These are phyloP conservation scores for Eupristina koningsbergeri DNA, from an alignment of 1,140 invertebrate species.

Conservation along the genomic window DNA sequence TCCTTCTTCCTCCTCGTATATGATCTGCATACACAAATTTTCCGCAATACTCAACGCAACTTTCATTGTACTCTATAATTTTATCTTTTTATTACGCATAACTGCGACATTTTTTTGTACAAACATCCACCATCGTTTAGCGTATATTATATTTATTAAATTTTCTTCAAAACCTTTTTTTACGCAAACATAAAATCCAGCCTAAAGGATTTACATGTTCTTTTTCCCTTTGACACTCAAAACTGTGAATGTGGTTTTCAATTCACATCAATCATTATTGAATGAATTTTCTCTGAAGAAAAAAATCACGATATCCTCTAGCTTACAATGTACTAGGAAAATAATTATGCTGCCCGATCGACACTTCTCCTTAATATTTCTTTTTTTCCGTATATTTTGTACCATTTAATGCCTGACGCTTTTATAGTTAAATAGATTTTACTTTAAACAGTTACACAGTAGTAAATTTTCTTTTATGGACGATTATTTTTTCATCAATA, in stretches of 20 bases:
- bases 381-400: slow-evolving; percentile 47
- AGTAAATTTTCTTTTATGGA: slow-evolving; percentile 62
- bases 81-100: not conserved
- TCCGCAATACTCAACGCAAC: slow-evolving; percentile 24
- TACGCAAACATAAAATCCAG: slow-evolving; percentile 33
- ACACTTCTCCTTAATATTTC: slow-evolving; percentile 67
- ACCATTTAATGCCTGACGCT: slow-evolving; percentile 59
- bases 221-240: slow-evolving; percentile 12
- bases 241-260: not conserved
- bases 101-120: not conserved
- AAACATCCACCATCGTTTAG: not conserved
- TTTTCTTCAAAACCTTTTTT: not conserved
- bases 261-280: not conserved
- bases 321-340: slow-evolving; percentile 52
- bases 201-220: slow-evolving; percentile 26
- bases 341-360: slow-evolving; percentile 56
- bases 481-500: slow-evolving; percentile 51
- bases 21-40: slow-evolving; percentile 31
- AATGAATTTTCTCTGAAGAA: slow-evolving; percentile 47
- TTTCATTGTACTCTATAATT: slow-evolving; percentile 11
- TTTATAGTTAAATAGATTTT: slow-evolving; percentile 71
- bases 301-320: slow-evolving; percentile 41
- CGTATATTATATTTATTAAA: not conserved
- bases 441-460: slow-evolving; percentile 69
- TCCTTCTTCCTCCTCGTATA: slow-evolving; percentile 50